Percentiles rank a stretch among this genome's conserved stretches.
Evolutionary conservation across 1,140 invertebrate species (phyloP).

Genomic region (Ceratosolen solmsi): DNA sequence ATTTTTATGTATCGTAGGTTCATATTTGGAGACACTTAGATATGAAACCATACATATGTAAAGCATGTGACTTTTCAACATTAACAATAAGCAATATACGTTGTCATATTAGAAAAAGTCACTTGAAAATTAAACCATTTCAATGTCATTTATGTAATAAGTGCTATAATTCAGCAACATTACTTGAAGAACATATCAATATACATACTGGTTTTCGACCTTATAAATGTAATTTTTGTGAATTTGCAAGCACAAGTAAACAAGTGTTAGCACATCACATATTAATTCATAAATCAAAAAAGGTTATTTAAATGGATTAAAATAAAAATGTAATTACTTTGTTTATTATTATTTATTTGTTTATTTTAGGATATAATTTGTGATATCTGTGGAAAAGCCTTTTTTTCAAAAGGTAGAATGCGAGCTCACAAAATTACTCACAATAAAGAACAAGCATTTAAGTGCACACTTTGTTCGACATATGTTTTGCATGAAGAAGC

Average conservation of each 20-base stretch:
- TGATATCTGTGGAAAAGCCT: conserved; percentile 58
- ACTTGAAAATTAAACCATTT: conserved; percentile 64
- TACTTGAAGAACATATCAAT: conserved; percentile 62
- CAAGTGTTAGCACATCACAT: conserved; percentile 61
- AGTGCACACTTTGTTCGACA: conserved; percentile 61
- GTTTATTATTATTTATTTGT: conserved; percentile 2
- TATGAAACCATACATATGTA: conserved; percentile 68
- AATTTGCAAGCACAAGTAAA: conserved; percentile 58
- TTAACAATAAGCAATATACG: conserved; percentile 63
- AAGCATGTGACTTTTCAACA: conserved; percentile 70
- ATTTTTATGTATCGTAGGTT: conserved; percentile 48
- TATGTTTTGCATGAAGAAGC: conserved; percentile 58
- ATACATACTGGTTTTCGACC: conserved; percentile 61
- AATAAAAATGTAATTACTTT: background rate
- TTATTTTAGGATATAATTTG: conserved; percentile 58
- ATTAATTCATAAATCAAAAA: conserved; percentile 58
- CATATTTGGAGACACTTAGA: conserved; percentile 65
- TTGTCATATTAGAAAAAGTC: conserved; percentile 63
- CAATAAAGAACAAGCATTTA: conserved; percentile 58
- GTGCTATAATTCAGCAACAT: conserved; percentile 54
- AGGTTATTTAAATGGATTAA: conserved; percentile 51
- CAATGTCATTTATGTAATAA: conserved; percentile 59
- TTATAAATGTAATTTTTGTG: conserved; percentile 58
- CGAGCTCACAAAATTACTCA: conserved; percentile 61
- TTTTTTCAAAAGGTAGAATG: conserved; percentile 60